A percentile compares a stretch with the other conserved stretches of the same genome.
Conservation (phyloP, 1,140 invertebrate genomes). For the Cepaea nemoralis region DNA sequence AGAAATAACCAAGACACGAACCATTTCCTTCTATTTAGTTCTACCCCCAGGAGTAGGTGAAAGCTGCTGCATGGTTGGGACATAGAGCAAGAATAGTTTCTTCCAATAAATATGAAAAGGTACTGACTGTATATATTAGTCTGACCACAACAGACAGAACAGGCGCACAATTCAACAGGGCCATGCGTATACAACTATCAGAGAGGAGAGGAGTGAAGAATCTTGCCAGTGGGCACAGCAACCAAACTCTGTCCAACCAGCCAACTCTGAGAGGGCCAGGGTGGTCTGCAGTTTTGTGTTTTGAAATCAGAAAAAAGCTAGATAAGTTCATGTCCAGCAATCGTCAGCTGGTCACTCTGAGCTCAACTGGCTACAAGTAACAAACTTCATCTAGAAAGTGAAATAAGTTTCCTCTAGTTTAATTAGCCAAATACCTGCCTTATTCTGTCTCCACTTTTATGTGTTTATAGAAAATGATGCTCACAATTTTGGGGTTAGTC, state of each 20-base stretch:
- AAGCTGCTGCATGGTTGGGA: slow-evolving; percentile 15
- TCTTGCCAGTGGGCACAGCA: slow-evolving; percentile 13
- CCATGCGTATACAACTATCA: slow-evolving; percentile 41
- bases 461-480: no score
- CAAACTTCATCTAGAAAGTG: no score
- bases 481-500: no score
- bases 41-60: not conserved
- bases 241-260: slow-evolving; percentile 51
- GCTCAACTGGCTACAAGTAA: not conserved
- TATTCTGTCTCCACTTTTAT: no score
- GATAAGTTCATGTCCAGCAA: slow-evolving; percentile 20
- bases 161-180: slow-evolving; percentile 29
- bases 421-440: no score
- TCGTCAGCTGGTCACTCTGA: slow-evolving; percentile 14
- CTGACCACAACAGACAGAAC: slow-evolving; percentile 30
- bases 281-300: slow-evolving; percentile 37
- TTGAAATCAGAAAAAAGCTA: slow-evolving; percentile 13
- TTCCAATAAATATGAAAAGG: not conserved
- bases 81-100: slow-evolving; percentile 26
- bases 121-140: slow-evolving; percentile 26
- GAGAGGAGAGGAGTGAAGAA: slow-evolving; percentile 18
- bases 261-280: slow-evolving; percentile 35
- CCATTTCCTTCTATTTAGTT: no score
- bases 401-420: no score
- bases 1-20: no score